Evolutionary conservation across 2,113 vertebrate species (phyloP).

Genomic region (Melospiza georgiana): DNA sequence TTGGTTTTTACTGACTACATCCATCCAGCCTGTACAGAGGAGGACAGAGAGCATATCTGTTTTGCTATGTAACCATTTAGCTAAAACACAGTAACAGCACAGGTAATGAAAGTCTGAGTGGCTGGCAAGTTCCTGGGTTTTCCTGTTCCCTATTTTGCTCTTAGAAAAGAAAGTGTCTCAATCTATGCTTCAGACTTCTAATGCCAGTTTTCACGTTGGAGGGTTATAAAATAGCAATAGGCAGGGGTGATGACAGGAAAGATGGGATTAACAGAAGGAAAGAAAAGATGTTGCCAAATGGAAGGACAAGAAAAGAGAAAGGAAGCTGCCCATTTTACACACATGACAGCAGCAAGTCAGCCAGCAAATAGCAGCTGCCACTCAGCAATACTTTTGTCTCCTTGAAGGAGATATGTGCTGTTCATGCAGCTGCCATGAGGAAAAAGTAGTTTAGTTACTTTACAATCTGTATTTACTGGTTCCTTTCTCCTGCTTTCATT

Average conservation of each 20-base stretch:
- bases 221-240: neutral
- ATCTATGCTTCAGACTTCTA: neutral
- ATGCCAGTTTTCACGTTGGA: neutral
- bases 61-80: neutral
- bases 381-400: conserved; percentile 19
- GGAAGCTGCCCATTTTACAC: neutral
- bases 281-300: conserved; percentile 3
- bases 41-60: neutral
- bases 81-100: neutral
- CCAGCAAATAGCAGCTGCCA: conserved; percentile 23
- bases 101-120: neutral
- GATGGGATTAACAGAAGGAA: conserved; percentile 34
- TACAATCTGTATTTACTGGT: neutral
- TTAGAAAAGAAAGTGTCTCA: neutral
- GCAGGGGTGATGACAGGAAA: neutral
- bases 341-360: conserved; percentile 27
- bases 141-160: neutral
- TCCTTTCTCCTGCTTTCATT: neutral
- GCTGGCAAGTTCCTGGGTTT: neutral
- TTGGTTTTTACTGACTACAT: neutral
- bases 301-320: conserved; percentile 1
- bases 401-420: neutral
- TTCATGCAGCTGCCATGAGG: neutral
- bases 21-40: neutral
- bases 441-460: neutral